Base-by-base conservation (phyloP, 1,140 invertebrate species). In the Goniozus legneri region DNA sequence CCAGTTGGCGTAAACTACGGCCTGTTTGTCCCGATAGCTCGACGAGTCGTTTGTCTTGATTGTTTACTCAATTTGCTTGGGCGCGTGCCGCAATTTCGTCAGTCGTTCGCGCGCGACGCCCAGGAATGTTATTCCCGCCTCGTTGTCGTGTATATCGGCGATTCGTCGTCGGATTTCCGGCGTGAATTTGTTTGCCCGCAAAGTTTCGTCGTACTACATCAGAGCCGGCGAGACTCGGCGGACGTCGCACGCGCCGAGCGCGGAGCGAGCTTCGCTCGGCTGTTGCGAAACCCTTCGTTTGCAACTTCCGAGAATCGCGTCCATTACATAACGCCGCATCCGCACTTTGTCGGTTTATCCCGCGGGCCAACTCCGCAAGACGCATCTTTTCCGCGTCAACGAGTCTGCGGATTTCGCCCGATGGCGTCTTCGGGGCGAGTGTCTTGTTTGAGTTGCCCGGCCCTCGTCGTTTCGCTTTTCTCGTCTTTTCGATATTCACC, bases 111-210 rank as follows among this genome's bases (percentile, higher is more conserved):
- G 42, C 22, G 54, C n/a, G n/a, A n/a, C n/a, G n/a, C n/a, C n/a
- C n/a, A n/a, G n/a, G 56, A 63, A 58, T 56, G 54, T 52, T 54
- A 51, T 60, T 62, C 54, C 56, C 54, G 53, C 47, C 53, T 24
- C 47, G 27, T 16, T 12, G n/a, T 13, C 14, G 14, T 44, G 44
- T 58, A 58, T 59, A 55, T 60, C 52, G 58, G 48, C 47, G 56
- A 65, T 69, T 58, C 62, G 52, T 58, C 62, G 50, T 57, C 66
- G 67, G 61, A 69, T 68, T 63, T 70, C 66, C 64, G 62, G 57
- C 54, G 62, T 57, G 66, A 65, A 72, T 72, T 74, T 74, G 71
- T 74, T 74, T 74, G 69, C 60, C 65, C 60, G 66, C 63, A 67
- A 74, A 72, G 66, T 74, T 71, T 67, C 52, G 61, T 61, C 60